phyloP scores from a whole-genome alignment of 1,140 invertebrate species.

The Drosophila oshimai region DNA sequence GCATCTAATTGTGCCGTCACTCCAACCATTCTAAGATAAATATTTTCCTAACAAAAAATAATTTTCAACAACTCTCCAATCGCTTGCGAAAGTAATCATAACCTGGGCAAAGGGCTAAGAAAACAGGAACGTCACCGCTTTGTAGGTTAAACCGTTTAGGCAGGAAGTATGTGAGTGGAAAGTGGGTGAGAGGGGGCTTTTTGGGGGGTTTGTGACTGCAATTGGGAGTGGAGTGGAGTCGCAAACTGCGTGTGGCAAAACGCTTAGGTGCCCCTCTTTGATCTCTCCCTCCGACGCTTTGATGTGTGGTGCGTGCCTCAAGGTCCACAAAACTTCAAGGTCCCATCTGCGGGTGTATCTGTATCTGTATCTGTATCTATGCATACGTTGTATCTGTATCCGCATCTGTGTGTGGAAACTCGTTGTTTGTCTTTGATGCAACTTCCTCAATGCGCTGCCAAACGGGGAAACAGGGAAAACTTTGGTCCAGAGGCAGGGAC shows the following conservation, averaged over 20 bases:
- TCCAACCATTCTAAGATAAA: slow-evolving; percentile 11
- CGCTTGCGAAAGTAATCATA: slow-evolving; percentile 24
- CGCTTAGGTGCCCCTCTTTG: slow-evolving; percentile 50
- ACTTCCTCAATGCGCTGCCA: slow-evolving; percentile 77
- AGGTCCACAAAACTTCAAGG: slow-evolving; percentile 76
- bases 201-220: slow-evolving; percentile 46
- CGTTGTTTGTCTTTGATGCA: slow-evolving; percentile 75
- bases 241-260: slow-evolving; percentile 66
- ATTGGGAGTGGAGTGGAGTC: slow-evolving; percentile 58
- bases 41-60: slow-evolving; percentile 8
- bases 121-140: slow-evolving; percentile 47
- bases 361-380: slow-evolving; percentile 13
- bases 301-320: slow-evolving; percentile 56
- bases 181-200: slow-evolving; percentile 19
- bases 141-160: slow-evolving; percentile 73
- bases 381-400: slow-evolving; percentile 4
- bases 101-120: slow-evolving; percentile 35
- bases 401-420: slow-evolving; percentile 42
- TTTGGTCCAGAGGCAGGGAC: slow-evolving; percentile 39
- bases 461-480: slow-evolving; percentile 54
- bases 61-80: slow-evolving; percentile 3
- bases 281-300: slow-evolving; percentile 56
- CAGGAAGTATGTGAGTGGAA: slow-evolving; percentile 44
- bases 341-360: slow-evolving; percentile 36
- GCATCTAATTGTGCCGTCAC: background rate